A percentile compares a stretch with the other conserved stretches of the same genome.
Conservation (phyloP, 1,140 invertebrate genomes). For the Philotrypesis tridentata region DNA sequence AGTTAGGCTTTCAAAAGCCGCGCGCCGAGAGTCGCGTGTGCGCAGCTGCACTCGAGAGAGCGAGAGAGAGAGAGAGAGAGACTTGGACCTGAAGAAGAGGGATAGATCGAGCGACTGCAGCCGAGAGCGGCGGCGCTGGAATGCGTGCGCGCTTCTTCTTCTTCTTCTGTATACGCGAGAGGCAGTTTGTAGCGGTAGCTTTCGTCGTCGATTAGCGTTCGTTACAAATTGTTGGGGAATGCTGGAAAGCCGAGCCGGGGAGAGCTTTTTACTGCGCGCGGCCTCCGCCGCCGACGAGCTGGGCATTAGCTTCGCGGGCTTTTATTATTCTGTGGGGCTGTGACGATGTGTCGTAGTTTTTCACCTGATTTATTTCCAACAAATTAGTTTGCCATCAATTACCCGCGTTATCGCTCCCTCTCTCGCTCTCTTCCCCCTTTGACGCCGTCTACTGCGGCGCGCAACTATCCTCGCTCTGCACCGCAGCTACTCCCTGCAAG, state of each 20-base stretch:
- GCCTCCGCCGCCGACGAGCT: too few relatives aligned
- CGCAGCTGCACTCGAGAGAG: too few relatives aligned
- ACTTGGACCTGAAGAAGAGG: not conserved
- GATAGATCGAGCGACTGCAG: not conserved
- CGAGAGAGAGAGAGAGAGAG: too few relatives aligned
- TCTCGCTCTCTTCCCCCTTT: too few relatives aligned
- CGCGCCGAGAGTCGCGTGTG: constrained; percentile 3
- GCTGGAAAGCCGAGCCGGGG: not conserved
- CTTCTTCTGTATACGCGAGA: not conserved
- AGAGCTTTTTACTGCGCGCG: not conserved
- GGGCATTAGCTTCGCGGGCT: not conserved
- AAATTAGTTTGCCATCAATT: not conserved
- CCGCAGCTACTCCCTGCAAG: too few relatives aligned
- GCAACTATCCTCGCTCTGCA: too few relatives aligned
- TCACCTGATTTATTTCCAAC: not conserved
- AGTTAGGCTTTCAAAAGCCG: constrained; percentile 1
- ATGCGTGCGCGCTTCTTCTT: not conserved
- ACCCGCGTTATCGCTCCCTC: not conserved
- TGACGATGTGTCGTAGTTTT: not conserved
- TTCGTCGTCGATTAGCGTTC: not conserved
- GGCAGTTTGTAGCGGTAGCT: not conserved
- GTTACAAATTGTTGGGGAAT: not conserved
- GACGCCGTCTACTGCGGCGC: too few relatives aligned
- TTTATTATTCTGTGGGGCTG: not conserved
- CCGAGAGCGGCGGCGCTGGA: not conserved